Evolutionary conservation across 2,113 vertebrate species (phyloP), one percentile per base, ranked within the genome.

Genomic region (Nothobranchius furzeri): DNA sequence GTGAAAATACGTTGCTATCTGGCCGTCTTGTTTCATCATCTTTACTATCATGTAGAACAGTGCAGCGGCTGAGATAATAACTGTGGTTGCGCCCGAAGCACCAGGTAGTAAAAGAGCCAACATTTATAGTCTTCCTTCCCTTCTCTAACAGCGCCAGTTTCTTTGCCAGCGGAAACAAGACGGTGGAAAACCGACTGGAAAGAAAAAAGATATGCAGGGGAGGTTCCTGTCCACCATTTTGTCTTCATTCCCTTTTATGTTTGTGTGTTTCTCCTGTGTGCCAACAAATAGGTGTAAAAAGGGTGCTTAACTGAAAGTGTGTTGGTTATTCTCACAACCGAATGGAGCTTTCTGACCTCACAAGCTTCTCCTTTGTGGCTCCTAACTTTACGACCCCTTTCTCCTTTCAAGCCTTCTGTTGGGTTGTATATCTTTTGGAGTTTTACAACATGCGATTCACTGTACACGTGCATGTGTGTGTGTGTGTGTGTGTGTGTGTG

Each of bases 11-110:
- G 60, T 67, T 35, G 46, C 53, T 52, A 46, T 64, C 64, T 49
- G 43, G 52, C 65, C 43, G 35, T 45, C 9, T 42, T 17, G 51
- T 84, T 89, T 87, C 76, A 84, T 89, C 85, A 82, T 85, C 68
- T 88, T 90, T 79, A 85, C 82, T 79, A 63, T 83, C 86, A 82
- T 87, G 87, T 89, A 81, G 75, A 81, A 88, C 82, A 84, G 85
- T 77, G 53, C 76, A 75, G 82, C 7, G 85, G 83, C 82, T 68
- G 73, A 82, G 87, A 87, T 90, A 89, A 91, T 90, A 83, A 88
- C 60, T 55, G 73, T 77, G 76, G 73, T 73, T 65, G 77, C 15
- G 78, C 83, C 82, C 74, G 73, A 65, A 88, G 83, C 74, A 46
- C 66, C 78, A 86, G 83, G 90, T 84, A 86, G 78, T 90, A 87